Evolutionary conservation across 2,113 vertebrate species (phyloP).

Genomic region (Cynopterus brachyotis): DNA sequence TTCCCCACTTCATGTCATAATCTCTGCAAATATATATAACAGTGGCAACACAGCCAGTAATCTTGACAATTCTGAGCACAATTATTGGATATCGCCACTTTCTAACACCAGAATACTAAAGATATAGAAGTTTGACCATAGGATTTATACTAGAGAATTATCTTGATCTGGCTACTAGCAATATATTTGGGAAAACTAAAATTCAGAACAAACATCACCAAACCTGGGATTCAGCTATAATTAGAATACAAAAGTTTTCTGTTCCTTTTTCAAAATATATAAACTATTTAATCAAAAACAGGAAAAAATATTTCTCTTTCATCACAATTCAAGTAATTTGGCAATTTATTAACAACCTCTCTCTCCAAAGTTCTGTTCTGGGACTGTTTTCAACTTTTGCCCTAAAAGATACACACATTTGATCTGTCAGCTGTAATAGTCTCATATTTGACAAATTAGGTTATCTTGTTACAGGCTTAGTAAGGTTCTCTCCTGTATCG

Average conservation of each 20-base stretch:
- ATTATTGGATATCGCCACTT: constrained; percentile 44
- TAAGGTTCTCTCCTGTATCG: neutral
- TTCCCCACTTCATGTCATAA: constrained; percentile 46
- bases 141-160: neutral
- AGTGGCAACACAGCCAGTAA: constrained; percentile 10
- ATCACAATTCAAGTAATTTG: constrained; percentile 29
- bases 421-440: neutral
- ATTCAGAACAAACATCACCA: neutral
- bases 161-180: neutral
- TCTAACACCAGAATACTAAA: constrained; percentile 30
- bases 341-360: constrained; percentile 39
- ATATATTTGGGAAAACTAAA: neutral
- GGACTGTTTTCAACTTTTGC: constrained; percentile 3
- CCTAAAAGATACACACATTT: constrained; percentile 9
- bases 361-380: neutral
- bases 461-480: constrained; percentile 15
- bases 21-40: constrained; percentile 54
- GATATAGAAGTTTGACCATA: neutral
- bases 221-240: neutral
- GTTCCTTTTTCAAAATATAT: neutral
- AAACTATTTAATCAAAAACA: constrained; percentile 37
- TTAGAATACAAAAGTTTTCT: neutral
- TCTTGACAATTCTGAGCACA: constrained; percentile 21
- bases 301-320: constrained; percentile 25
- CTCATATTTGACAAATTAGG: constrained; percentile 4